A percentile compares a stretch with the other conserved stretches of the same genome.
phyloP scores from a whole-genome alignment of 1,140 invertebrate genomes.

The Bombus fervidus region DNA sequence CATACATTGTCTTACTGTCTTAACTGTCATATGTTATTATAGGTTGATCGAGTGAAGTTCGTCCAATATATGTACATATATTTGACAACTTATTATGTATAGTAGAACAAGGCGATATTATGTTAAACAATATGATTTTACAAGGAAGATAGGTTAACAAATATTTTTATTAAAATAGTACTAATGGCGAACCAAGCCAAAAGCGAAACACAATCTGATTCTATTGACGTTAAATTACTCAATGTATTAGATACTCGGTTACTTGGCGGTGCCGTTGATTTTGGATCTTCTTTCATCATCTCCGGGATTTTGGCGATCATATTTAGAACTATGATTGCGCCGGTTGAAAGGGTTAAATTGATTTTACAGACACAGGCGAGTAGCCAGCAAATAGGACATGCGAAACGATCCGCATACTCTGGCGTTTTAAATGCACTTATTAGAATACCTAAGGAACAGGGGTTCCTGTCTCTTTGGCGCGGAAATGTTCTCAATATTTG shows the following conservation, averaged over 20 bases:
- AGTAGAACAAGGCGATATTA: background rate
- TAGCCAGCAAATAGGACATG: constrained; percentile 3
- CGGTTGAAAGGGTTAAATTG: constrained; percentile 26
- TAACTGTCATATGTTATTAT: too few relatives aligned
- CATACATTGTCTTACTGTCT: too few relatives aligned
- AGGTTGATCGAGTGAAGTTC: background rate
- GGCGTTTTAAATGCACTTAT: constrained; percentile 1
- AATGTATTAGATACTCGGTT: background rate
- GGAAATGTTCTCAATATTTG: constrained; percentile 24
- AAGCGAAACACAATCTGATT: background rate
- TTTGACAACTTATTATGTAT: background rate
- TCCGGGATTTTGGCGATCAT: constrained; percentile 12
- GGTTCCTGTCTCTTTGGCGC: constrained; percentile 28
- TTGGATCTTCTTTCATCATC: constrained; percentile 11
- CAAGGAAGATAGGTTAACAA: background rate
- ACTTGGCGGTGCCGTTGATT: background rate
- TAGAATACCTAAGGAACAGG: constrained; percentile 22
- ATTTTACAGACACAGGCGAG: constrained; percentile 44
- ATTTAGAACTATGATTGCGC: constrained; percentile 1
- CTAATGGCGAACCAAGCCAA: background rate
- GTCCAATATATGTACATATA: background rate
- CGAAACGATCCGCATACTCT: background rate
- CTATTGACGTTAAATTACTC: background rate
- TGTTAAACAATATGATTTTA: background rate
- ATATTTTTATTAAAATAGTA: background rate